Evolutionary conservation across 2,888 invertebrate genomes (phyloP).

Genomic region (Busseola fusca): DNA sequence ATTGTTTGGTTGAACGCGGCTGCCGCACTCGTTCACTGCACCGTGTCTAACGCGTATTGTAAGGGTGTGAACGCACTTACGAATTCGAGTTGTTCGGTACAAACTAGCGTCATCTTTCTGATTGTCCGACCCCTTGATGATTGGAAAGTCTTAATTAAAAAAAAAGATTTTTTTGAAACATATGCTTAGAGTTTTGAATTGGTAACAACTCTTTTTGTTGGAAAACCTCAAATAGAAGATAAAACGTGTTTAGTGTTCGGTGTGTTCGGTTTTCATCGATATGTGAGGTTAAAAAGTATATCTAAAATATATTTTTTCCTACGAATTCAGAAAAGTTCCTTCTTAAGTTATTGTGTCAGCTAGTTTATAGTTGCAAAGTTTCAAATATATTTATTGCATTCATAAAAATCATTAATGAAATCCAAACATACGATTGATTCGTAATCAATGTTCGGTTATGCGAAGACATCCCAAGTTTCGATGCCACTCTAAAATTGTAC

Average conservation of each 20-base stretch:
- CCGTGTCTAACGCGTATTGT: conserved; percentile 32
- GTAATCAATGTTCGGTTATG: not conserved
- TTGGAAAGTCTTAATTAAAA: too few species aligned
- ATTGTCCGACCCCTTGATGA: too few species aligned
- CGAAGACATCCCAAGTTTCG: not conserved
- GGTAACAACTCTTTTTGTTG: not conserved
- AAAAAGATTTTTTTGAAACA: too few species aligned
- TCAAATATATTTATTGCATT: not conserved
- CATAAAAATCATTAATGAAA: not conserved
- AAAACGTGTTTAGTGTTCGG: too few species aligned
- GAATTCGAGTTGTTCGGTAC: not conserved
- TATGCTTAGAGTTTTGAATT: not conserved
- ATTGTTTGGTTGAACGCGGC: conserved; percentile 37
- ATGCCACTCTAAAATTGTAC: not conserved
- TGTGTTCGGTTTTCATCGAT: not conserved
- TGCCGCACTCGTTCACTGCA: conserved; percentile 44
- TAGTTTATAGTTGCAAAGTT: not conserved
- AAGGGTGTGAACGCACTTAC: conserved; percentile 17
- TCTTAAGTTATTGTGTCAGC: not conserved
- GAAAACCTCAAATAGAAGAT: not conserved
- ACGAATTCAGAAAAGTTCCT: not conserved
- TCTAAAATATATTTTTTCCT: too few species aligned
- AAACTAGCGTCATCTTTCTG: not conserved
- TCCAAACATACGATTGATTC: not conserved
- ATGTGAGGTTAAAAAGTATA: not conserved